Percentiles rank a stretch among this genome's conserved stretches.
Evolutionary conservation across 2,113 vertebrate species (phyloP).

Genomic region (Chlorocebus sabaeus): DNA sequence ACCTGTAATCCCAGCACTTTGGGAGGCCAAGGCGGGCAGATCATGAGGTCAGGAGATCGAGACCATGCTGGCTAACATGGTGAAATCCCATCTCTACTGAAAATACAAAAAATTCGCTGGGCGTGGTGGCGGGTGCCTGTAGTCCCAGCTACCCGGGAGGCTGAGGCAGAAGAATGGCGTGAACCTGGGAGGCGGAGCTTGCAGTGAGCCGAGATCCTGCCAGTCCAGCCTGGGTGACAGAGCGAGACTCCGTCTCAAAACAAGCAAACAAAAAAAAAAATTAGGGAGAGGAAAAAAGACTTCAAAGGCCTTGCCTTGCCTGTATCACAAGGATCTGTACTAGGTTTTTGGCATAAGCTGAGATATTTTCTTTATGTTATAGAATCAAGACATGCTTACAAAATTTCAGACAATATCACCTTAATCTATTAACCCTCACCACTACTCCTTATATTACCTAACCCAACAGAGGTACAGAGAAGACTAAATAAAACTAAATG

Average conservation of each 20-base stretch:
- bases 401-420: background rate
- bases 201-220: too few species aligned
- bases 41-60: too few species aligned
- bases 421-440: background rate
- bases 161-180: too few species aligned
- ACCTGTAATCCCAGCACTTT: too few species aligned
- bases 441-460: background rate
- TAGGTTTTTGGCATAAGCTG: conserved; percentile 9
- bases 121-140: accelerated
- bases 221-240: too few species aligned
- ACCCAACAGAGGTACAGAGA: background rate
- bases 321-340: background rate
- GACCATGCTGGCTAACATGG: too few species aligned
- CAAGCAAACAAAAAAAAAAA: background rate
- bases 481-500: background rate
- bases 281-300: background rate
- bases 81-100: too few species aligned
- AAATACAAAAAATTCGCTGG: too few species aligned
- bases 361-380: conserved; percentile 28
- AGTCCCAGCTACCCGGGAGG: accelerated
- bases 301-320: background rate
- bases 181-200: too few species aligned
- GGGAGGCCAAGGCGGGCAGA: too few species aligned
- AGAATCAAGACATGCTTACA: conserved; percentile 32
- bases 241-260: too few species aligned